These are phyloP conservation scores for Tanytarsus gracilentus DNA, from an alignment of 2,888 invertebrate species.

Conservation along the genomic window DNA sequence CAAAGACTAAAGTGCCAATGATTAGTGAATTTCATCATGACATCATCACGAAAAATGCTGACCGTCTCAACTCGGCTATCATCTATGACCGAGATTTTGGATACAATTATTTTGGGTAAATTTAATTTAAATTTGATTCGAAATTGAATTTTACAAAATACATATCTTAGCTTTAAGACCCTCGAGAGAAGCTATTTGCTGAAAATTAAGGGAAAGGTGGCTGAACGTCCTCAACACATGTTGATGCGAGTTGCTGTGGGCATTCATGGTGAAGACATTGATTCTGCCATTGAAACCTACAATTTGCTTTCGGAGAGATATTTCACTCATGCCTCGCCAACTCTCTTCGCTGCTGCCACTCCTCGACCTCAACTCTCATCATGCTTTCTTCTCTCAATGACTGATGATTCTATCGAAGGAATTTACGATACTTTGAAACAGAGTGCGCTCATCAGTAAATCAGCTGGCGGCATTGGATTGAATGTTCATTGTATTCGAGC, in stretches of 20 bases:
- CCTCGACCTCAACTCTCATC: conserved; percentile 82
- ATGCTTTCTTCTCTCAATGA: conserved; percentile 88
- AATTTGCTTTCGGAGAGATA: conserved; percentile 82
- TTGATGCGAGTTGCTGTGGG: conserved; percentile 89
- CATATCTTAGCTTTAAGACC: conserved; percentile 71
- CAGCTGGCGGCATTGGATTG: conserved; percentile 88
- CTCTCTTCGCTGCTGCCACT: conserved; percentile 86
- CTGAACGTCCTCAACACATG: conserved; percentile 92
- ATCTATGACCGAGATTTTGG: conserved; percentile 87
- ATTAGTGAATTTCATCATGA: conserved; percentile 68
- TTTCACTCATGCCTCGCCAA: conserved; percentile 93
- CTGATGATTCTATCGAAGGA: conserved; percentile 83
- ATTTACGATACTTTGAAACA: conserved; percentile 79
- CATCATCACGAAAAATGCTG: conserved; percentile 70
- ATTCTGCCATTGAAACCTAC: conserved; percentile 83
- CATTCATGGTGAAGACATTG: conserved; percentile 85
- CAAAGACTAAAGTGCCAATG: conserved; percentile 63
- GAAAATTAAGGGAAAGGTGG: conserved; percentile 77
- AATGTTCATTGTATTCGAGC: conserved; percentile 87
- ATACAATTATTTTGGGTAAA: conserved; percentile 80
- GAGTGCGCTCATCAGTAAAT: conserved; percentile 87
- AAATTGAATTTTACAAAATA: neutral
- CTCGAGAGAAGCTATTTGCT: conserved; percentile 82
- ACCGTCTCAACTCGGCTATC: conserved; percentile 77
- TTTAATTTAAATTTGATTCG: neutral